Conservation (phyloP, 2,888 invertebrate genomes). For the Callimorpha dominula region DNA sequence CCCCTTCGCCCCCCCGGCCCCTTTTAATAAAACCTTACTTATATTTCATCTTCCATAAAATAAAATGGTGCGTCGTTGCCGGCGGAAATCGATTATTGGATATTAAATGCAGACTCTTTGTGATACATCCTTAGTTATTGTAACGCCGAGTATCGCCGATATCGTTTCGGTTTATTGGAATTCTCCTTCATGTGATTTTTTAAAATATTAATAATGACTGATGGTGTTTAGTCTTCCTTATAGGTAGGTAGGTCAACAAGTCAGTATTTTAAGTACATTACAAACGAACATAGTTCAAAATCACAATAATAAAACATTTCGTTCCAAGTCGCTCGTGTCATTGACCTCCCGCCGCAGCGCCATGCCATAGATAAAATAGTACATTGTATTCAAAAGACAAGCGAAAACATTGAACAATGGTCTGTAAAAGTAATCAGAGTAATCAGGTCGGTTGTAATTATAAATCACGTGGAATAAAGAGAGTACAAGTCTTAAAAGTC, state of each 20-base stretch:
- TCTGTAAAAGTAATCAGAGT: background rate
- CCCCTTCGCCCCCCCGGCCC: background rate
- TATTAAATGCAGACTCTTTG: constrained; percentile 13
- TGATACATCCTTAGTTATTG: constrained; percentile 9
- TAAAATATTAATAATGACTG: background rate
- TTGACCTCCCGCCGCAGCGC: background rate
- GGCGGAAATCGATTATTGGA: constrained; percentile 15
- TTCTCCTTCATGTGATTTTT: background rate
- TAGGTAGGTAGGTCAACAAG: background rate
- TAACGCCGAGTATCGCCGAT: background rate
- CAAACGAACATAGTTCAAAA: background rate
- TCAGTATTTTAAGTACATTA: background rate
- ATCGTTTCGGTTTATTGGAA: background rate
- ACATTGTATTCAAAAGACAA: background rate
- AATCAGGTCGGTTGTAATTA: background rate
- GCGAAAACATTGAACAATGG: constrained; percentile 2
- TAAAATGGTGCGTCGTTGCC: constrained; percentile 1
- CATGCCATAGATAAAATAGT: background rate
- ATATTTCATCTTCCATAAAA: constrained; percentile 10
- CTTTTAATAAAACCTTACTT: constrained; percentile 6
- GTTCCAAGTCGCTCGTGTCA: background rate
- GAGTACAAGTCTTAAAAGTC: background rate
- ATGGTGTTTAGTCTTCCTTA: background rate
- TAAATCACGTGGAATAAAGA: background rate
- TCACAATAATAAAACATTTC: background rate